A percentile compares a stretch with the other conserved stretches of the same genome.
phyloP scores from a whole-genome alignment of 2,888 invertebrate genomes.

The Drosophila meridiana region DNA sequence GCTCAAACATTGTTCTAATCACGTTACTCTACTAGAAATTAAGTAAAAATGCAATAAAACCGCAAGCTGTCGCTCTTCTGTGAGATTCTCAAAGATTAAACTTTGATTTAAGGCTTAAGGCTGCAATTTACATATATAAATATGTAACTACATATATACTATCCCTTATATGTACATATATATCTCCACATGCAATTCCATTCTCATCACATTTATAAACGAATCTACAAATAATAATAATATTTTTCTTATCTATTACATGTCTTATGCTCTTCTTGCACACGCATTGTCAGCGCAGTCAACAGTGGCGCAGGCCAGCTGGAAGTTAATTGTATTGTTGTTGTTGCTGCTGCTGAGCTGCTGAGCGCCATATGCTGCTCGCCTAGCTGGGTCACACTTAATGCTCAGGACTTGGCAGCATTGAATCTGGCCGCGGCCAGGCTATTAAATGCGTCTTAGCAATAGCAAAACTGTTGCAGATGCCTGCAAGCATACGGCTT shows the following conservation, averaged over 20 bases:
- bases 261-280: not conserved
- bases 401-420: conserved; percentile 22
- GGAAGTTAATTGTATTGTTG: conserved; percentile 10
- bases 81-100: not conserved
- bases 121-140: not conserved
- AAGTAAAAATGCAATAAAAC: not conserved
- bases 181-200: not conserved
- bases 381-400: conserved; percentile 34
- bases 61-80: not conserved
- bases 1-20: too few species aligned
- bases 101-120: not conserved
- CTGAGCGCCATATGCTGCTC: conserved; percentile 6
- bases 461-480: conserved; percentile 38
- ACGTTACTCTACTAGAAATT: not conserved
- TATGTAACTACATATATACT: not conserved
- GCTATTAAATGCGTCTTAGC: conserved; percentile 51
- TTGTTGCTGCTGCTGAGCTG: conserved; percentile 3
- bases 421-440: conserved; percentile 51
- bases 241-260: not conserved
- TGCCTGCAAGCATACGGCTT: conserved; percentile 41
- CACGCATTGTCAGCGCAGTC: conserved; percentile 9
- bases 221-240: not conserved
- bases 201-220: not conserved
- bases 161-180: not conserved
- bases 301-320: conserved; percentile 28